phyloP scores from a whole-genome alignment of 2,888 invertebrate genomes.

The Calameuta pallipes region DNA sequence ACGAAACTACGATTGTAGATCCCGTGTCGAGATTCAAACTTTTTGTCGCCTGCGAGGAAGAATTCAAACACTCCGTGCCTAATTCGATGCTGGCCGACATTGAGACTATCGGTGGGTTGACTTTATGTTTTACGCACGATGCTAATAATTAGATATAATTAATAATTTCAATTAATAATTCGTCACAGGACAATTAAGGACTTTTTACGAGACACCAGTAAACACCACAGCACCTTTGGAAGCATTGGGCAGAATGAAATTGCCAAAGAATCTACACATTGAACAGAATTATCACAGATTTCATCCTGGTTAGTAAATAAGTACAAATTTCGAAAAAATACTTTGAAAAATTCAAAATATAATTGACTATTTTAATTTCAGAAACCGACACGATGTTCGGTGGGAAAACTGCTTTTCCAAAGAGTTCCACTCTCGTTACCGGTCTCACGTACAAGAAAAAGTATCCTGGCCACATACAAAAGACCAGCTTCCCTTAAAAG shows the following conservation, averaged over 20 bases:
- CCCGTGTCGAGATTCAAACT: conserved; percentile 73
- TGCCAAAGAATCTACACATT: conserved; percentile 90
- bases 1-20: conserved; percentile 67
- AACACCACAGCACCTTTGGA: conserved; percentile 80
- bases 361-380: conserved; percentile 43
- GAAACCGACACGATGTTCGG: conserved; percentile 78
- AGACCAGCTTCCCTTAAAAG: conserved; percentile 46
- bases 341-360: not conserved
- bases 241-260: conserved; percentile 74
- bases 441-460: conserved; percentile 85
- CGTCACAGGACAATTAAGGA: conserved; percentile 73
- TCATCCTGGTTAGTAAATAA: conserved; percentile 75
- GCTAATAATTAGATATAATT: not conserved
- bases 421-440: conserved; percentile 85
- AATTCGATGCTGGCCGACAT: conserved; percentile 85
- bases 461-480: conserved; percentile 79
- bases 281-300: conserved; percentile 85
- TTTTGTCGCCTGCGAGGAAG: conserved; percentile 76
- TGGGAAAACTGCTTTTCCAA: conserved; percentile 87
- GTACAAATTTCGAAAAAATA: conserved; percentile 19
- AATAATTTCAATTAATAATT: conserved; percentile 8
- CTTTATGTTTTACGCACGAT: conserved; percentile 39
- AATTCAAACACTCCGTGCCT: conserved; percentile 83
- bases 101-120: conserved; percentile 74
- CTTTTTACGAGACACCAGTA: conserved; percentile 81